Evolutionary conservation across 2,113 vertebrate species (phyloP), one percentile per base, ranked within the genome.

Genomic region (Zootoca vivipara): DNA sequence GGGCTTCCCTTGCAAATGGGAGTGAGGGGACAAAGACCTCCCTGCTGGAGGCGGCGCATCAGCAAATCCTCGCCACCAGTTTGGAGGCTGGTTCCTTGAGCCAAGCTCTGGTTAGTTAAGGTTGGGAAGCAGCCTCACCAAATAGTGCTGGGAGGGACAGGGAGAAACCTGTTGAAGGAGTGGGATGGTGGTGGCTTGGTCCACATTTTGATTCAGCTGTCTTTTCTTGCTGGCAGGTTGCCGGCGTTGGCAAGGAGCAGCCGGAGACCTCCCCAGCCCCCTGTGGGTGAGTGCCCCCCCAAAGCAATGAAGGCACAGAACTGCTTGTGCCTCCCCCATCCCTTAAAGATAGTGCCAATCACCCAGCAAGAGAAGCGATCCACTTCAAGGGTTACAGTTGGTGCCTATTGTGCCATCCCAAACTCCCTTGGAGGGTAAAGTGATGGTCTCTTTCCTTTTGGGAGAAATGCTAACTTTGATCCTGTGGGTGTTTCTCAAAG

Each of bases 41-140:
- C 3, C 78, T 93, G 35, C 79, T 93, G 90, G 94, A 95, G 87
- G 93, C 94, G 87, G 92, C 94, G 62, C 94, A 90, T 73, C 92
- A 82, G 83, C 73, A 92, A 38, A 94, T 95, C 67, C 82, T 95
- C 56, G 79, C 95, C 1, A 92, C 95, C 75, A 88, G 94, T 62
- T 87, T 96, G 74, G 94, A 95, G 87, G 95, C 95, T 73, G 28
- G 20, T 52, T 33, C n/a, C 18, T 77, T 69, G 58, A 69, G 16
- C 62, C n/a, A 22, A 56, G 24, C 24, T 8, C 62, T 56, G 83
- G 78, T 86, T 70, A 86, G 78, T 89, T 65, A 26, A 30, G 26
- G 13, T 6, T 2, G 26, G 35, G n/a, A 15, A 24, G 13, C 38
- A n/a, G 9, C 38, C 62, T 5, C 15, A 3, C 28, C 7, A 40